Base-by-base conservation (phyloP, 2,888 invertebrate genomes). In the Sinopyrophorus schimmeli region DNA sequence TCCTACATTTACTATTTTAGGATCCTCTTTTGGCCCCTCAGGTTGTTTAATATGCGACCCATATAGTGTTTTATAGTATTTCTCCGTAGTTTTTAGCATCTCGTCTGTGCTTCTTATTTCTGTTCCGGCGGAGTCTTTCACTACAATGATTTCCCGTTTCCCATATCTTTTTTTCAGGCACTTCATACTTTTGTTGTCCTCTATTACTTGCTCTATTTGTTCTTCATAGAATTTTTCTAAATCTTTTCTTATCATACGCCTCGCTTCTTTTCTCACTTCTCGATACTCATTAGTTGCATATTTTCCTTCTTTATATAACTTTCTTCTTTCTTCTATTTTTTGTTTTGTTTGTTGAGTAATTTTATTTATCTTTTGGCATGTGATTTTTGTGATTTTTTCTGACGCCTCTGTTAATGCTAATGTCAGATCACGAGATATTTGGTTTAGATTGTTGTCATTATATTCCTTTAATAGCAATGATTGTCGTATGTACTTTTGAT, bases 111-210 rank as follows among this genome's bases (percentile, higher is more conserved):
- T n/a, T n/a, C n/a, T n/a, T n/a, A n/a, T n/a, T n/a, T n/a, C n/a
- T n/a, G n/a, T n/a, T n/a, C n/a, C n/a, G n/a, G n/a, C n/a, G n/a
- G n/a, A n/a, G n/a, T n/a, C n/a, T n/a, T n/a, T n/a, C n/a, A n/a
- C n/a, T n/a, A n/a, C n/a, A n/a, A n/a, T n/a, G n/a, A n/a, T n/a
- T n/a, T n/a, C n/a, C n/a, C n/a, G n/a, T n/a, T n/a, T n/a, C n/a
- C n/a, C n/a, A n/a, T n/a, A n/a, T n/a, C n/a, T 24, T 24, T 7
- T 24, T 7, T 24, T 24, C 24, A 24, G 24, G n/a, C 24, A 24
- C 3, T 24, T 5, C n/a, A 24, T 24, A 24, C n/a, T 24, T 24
- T 24, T 24, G 24, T 24, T 24, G 24, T 24, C 24, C n/a, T 24
- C n/a, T 24, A 24, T 24, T 24, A 5, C n/a, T 3, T 24, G 24